phyloP scores from a whole-genome alignment of 2,797 vertebrate species.

The Steatocranus sp. region DNA sequence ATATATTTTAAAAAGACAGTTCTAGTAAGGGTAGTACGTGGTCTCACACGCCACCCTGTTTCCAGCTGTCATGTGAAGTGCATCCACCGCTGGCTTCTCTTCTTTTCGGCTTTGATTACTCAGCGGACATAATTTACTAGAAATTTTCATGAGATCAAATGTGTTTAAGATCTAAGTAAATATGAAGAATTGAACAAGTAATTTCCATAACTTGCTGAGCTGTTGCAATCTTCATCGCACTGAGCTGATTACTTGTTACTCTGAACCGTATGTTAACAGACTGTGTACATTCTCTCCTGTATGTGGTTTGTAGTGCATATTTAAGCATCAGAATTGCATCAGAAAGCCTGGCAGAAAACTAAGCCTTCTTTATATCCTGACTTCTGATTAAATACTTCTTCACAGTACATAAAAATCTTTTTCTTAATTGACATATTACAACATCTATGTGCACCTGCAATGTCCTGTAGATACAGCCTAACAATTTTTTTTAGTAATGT shows the following conservation, averaged over 20 bases:
- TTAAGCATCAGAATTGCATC: background rate
- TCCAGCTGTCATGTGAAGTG: slow-evolving; percentile 43
- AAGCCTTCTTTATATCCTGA: background rate
- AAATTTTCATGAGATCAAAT: slow-evolving; percentile 41
- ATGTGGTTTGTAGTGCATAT: background rate
- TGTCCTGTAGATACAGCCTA: background rate
- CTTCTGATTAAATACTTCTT: background rate
- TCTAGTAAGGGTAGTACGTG: background rate
- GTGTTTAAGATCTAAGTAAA: slow-evolving; percentile 27
- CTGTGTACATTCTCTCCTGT: background rate
- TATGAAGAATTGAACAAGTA: slow-evolving; percentile 11
- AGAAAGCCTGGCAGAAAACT: background rate
- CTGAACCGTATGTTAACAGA: slow-evolving; percentile 8
- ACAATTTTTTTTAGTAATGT: background rate
- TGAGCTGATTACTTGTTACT: slow-evolving; percentile 5
- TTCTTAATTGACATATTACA: background rate
- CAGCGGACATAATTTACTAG: slow-evolving; percentile 26
- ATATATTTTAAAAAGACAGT: background rate
- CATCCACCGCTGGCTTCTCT: slow-evolving; percentile 50
- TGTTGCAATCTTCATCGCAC: slow-evolving; percentile 1
- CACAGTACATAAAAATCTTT: background rate
- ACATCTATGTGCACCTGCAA: slow-evolving; percentile 1
- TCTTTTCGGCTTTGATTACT: slow-evolving; percentile 35
- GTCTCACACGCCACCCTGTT: slow-evolving; percentile 32
- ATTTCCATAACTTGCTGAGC: slow-evolving; percentile 27